A percentile compares a stretch with the other conserved stretches of the same genome.
These are phyloP conservation scores for Cottoperca gobio DNA, from an alignment of 2,797 vertebrate genomes.

Conservation along the genomic window DNA sequence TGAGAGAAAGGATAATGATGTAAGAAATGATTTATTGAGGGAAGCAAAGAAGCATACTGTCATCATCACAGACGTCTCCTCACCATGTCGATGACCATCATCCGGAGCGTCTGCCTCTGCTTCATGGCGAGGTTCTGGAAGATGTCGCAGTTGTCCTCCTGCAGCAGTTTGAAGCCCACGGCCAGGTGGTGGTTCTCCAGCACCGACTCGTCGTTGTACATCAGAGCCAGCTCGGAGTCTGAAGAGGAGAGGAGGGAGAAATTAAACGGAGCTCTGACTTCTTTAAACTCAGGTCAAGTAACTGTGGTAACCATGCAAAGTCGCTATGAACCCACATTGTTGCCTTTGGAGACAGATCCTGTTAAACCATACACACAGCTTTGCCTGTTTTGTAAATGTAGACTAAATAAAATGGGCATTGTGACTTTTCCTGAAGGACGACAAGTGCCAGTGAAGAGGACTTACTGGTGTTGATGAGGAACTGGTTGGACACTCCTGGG, in stretches of 20 bases:
- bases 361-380: constrained; percentile 17
- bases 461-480: constrained; percentile 99
- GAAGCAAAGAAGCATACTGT: neutral
- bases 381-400: constrained; percentile 5
- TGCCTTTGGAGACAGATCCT: constrained; percentile 19
- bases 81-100: constrained; percentile 99
- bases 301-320: constrained; percentile 31
- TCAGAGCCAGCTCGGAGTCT: constrained; percentile 98
- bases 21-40: neutral
- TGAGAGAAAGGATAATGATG: neutral
- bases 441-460: constrained; percentile 50
- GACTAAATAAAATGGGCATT: constrained; percentile 21
- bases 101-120: constrained; percentile 93
- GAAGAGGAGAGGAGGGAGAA: constrained; percentile 21
- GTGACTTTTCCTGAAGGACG: neutral
- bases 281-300: constrained; percentile 36
- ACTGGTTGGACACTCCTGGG: constrained; percentile 98
- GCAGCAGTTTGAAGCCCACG: constrained; percentile 97
- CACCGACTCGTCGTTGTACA: constrained; percentile 99
- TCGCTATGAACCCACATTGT: constrained; percentile 13
- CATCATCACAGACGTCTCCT: constrained; percentile 46
- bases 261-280: constrained; percentile 40
- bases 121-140: constrained; percentile 98
- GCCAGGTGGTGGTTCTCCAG: constrained; percentile 98
- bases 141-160: constrained; percentile 98